Base-by-base conservation (phyloP, 1,140 invertebrate genomes). In the Solenopsis invicta region DNA sequence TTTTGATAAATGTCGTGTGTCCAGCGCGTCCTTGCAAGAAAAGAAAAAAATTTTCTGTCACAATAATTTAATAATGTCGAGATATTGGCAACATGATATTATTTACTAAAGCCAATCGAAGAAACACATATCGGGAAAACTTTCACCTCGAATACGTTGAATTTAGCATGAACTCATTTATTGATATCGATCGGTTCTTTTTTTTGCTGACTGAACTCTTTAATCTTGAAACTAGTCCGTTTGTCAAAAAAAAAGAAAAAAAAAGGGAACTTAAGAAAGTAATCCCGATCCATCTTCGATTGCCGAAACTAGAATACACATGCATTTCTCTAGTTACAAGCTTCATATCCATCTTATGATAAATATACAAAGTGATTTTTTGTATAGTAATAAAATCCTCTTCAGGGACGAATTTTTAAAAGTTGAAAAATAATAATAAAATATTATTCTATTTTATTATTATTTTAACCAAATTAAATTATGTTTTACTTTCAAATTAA, bases 351-450 rank as follows among this genome's bases (percentile, higher is more conserved):
- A 34, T 16, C 48, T 56, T 24, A 71, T 16, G 18, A 74, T 41
- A 71, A 34, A 45, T 8, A 62, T 50, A 41, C 0, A 9, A 52
- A 29, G 54, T 69, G 88, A 24, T 59, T 89, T 82, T 88, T 88
- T 88, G 61, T 54, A 59, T 4, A 59, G 24, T 21, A 59, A 24
- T 24, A 24, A 21, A 24, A 59, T 12, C 9, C 3, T 24, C 21
- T 59, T 59, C 9, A 59, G 6, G 54, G 2, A 56, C 6, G n/a
- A 59, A 59, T 59, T 24, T 24, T 56, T 56, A 56, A 12, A 59
- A 4, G 10, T 24, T 1, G 12, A 24, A 24, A 24, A 56, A 21
- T 24, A 16, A 0, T 41, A 66, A 66, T 21, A 12, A 66, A 66
- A 64, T n/a, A 41, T 41, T 41, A 41, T 41, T 29, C 29, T 29